Evolutionary conservation across 1,140 invertebrate genomes (phyloP).

Genomic region (Grapholita molesta): DNA sequence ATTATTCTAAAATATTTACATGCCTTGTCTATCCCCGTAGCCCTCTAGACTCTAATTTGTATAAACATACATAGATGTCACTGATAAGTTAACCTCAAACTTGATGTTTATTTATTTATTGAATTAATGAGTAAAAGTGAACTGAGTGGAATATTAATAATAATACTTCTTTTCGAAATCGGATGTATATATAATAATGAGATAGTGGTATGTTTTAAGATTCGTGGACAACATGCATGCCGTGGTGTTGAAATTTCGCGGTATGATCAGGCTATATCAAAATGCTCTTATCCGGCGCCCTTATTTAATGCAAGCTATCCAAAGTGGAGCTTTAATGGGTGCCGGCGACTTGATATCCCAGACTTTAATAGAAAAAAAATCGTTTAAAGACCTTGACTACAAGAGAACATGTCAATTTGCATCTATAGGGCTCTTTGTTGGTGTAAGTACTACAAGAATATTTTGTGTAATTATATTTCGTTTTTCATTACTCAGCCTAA

Average conservation of each 20-base stretch:
- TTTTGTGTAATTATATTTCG: neutral
- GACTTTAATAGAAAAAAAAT: conserved; percentile 69
- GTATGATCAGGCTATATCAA: conserved; percentile 62
- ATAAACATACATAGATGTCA: no score
- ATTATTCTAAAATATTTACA: no score
- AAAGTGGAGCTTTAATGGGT: conserved; percentile 75
- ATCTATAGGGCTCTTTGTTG: conserved; percentile 72
- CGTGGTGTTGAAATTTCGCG: conserved; percentile 31
- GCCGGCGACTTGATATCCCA: conserved; percentile 77
- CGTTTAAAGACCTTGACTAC: conserved; percentile 46
- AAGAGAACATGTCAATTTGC: conserved; percentile 71
- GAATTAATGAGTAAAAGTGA: no score
- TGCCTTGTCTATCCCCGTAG: neutral
- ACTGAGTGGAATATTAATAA: neutral
- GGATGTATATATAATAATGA: neutral
- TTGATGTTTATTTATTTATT: neutral
- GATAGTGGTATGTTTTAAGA: neutral
- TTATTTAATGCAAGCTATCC: conserved; percentile 70
- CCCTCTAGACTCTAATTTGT: no score
- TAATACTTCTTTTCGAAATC: neutral
- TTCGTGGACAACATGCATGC: neutral
- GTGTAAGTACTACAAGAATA: conserved; percentile 65
- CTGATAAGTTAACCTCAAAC: neutral
- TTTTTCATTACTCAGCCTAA: neutral
- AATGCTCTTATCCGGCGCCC: conserved; percentile 56